Percentiles rank a stretch among this genome's conserved stretches.
These are phyloP conservation scores for Muricea muricata DNA, from an alignment of 92 coral and sea anemone genomes.

Conservation along the genomic window DNA sequence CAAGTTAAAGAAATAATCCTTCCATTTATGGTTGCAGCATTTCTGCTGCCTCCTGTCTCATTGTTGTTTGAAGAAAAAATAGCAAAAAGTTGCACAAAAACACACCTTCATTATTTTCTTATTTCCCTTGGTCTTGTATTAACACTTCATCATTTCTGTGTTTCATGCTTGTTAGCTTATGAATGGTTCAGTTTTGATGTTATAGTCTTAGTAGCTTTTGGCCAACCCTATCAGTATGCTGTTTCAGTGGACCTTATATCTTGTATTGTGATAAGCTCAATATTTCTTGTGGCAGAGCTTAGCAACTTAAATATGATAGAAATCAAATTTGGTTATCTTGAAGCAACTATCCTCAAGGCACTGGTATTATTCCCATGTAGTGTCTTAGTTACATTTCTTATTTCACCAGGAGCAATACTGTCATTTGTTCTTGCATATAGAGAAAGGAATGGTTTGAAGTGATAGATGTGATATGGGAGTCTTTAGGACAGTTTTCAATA, in stretches of 20 bases:
- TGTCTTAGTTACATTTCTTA: neutral
- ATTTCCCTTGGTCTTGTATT: constrained; percentile 9
- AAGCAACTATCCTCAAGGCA: neutral
- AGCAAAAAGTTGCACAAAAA: neutral
- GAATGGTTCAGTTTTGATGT: constrained; percentile 5
- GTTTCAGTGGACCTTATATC: constrained; percentile 13
- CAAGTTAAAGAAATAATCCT: neutral
- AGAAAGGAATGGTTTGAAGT: neutral
- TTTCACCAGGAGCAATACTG: constrained; percentile 9
- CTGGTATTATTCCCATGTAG: neutral
- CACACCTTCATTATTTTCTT: neutral
- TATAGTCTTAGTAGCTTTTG: constrained; percentile 5
- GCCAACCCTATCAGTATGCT: constrained; percentile 25
- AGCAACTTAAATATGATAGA: neutral
- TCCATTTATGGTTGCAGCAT: neutral
- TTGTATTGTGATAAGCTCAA: neutral
- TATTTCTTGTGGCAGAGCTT: neutral
- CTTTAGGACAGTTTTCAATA: too few species aligned
- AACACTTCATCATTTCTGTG: neutral
- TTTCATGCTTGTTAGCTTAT: neutral
- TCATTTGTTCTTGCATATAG: constrained; percentile 14
- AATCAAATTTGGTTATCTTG: neutral
- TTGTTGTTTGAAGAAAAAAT: neutral
- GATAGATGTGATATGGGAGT: too few species aligned
- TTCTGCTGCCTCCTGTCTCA: constrained; percentile 3